Evolutionary conservation across 2,113 vertebrate species (phyloP).

Genomic region (Sebastes schlegelii): DNA sequence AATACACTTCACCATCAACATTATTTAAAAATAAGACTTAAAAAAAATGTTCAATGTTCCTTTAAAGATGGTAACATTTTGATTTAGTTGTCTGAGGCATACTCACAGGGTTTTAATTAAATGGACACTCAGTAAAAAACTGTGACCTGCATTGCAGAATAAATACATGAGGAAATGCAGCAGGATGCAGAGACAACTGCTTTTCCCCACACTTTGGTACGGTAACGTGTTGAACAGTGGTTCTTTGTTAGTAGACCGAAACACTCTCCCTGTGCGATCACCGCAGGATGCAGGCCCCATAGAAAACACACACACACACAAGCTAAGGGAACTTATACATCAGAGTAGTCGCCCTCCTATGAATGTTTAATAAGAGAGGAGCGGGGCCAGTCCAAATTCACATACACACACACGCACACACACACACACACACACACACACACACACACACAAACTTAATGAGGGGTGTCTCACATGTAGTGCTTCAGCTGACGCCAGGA

Average conservation of each 20-base stretch:
- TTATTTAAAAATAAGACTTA: background rate
- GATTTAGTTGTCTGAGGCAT: background rate
- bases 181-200: constrained; percentile 22
- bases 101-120: background rate
- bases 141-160: background rate
- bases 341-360: constrained; percentile 54
- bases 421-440: constrained; percentile 46
- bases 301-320: constrained; percentile 36
- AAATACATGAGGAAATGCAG: constrained; percentile 2
- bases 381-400: constrained; percentile 58
- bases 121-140: background rate
- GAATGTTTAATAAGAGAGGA: constrained; percentile 65
- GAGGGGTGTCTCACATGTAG: constrained; percentile 71
- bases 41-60: background rate
- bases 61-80: background rate
- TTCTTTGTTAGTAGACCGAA: constrained; percentile 65
- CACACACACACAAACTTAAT: constrained; percentile 65
- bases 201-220: constrained; percentile 15
- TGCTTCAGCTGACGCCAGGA: constrained; percentile 57
- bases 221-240: constrained; percentile 52
- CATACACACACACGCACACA: constrained; percentile 48
- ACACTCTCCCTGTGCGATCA: constrained; percentile 55
- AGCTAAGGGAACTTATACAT: constrained; percentile 51
- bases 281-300: constrained; percentile 47
- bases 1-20: background rate